Evolutionary conservation across 2,888 invertebrate species (phyloP), one percentile per base, ranked within the genome.

Genomic region (Lasius platythorax): DNA sequence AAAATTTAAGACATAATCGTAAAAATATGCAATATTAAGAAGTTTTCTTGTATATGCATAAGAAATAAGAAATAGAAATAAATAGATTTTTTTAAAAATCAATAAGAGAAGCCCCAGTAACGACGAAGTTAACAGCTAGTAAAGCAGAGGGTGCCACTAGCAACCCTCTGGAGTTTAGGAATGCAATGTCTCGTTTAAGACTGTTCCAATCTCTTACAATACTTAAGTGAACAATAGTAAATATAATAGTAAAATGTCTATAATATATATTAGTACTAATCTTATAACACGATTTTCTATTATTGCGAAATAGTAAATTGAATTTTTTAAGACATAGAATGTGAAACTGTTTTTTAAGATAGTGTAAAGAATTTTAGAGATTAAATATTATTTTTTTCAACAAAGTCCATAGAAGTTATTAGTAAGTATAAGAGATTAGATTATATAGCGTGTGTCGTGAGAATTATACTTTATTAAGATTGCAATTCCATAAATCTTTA

Each of bases 71-170:
- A 64, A 61, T 15, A 3, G 56, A 70, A 37, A 75, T 74, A 76
- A 33, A 72, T 74, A 76, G 33, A 72, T 40, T 84, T 84, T 84
- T 84, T 61, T 9, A 43, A 74, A 85, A 78, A 90, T 90, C 88
- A 88, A 87, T 90, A 86, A 53, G 40, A 56, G 46, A 56, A 40
- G 8, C n/a, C 5, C 18, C 46, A 28, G 30, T 37, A 50, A 12
- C 33, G 40, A 72, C 11, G 78, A 73, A 83, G 75, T 61, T 90
- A 11, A 28, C 28, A 37, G 28, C 11, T 43, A 1, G 50, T 46
- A 28, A 28, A 40, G 82, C 2, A 90, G 90, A 90, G 81, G 90
- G 90, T 83, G 86, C 88, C 86, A 87, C 90, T 23, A 37, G 85
- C 79, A 23, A 9, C 30, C 5, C 56, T 68, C 37, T 64, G n/a